Evolutionary conservation across 2,797 vertebrate genomes (phyloP).

Genomic region (Austrolebias charrua): DNA sequence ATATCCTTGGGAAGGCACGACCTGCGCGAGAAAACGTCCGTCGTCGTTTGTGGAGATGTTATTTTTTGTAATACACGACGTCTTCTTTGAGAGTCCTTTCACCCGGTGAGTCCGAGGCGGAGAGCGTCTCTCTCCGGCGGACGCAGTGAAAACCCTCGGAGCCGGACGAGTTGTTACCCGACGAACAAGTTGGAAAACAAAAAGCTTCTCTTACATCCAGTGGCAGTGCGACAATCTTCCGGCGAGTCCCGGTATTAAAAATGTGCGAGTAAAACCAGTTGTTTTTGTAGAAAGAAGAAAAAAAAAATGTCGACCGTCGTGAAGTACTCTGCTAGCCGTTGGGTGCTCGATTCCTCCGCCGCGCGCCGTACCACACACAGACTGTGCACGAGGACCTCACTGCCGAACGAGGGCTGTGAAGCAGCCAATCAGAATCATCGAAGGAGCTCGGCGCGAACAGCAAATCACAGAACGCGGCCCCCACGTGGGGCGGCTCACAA

Average conservation of each 20-base stretch:
- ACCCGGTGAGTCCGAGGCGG: constrained; percentile 59
- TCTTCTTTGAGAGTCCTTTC: constrained; percentile 49
- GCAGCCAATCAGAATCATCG: constrained; percentile 78
- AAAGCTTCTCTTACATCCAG: constrained; percentile 48
- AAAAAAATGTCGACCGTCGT: constrained; percentile 67
- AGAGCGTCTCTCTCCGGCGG: constrained; percentile 54
- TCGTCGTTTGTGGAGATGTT: constrained; percentile 2
- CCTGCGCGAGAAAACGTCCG: constrained; percentile 26
- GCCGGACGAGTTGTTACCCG: constrained; percentile 42
- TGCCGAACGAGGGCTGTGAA: constrained; percentile 80
- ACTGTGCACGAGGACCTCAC: constrained; percentile 86
- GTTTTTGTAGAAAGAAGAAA: background rate
- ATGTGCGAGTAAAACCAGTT: constrained; percentile 31
- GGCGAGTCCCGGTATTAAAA: constrained; percentile 46
- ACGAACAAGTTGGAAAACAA: constrained; percentile 54
- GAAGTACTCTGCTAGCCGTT: constrained; percentile 52
- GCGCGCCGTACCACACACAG: constrained; percentile 86
- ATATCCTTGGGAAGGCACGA: constrained; percentile 53
- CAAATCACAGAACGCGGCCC: constrained; percentile 66
- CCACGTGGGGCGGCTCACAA: constrained; percentile 82
- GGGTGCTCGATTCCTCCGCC: constrained; percentile 71
- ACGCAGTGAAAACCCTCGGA: constrained; percentile 56
- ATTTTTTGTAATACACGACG: constrained; percentile 26
- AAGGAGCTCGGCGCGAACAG: constrained; percentile 41
- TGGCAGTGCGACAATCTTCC: constrained; percentile 17